Percentiles rank a stretch among this genome's conserved stretches.
These are phyloP conservation scores for Chitala chitala DNA, from an alignment of 2,113 vertebrate genomes.

Conservation along the genomic window DNA sequence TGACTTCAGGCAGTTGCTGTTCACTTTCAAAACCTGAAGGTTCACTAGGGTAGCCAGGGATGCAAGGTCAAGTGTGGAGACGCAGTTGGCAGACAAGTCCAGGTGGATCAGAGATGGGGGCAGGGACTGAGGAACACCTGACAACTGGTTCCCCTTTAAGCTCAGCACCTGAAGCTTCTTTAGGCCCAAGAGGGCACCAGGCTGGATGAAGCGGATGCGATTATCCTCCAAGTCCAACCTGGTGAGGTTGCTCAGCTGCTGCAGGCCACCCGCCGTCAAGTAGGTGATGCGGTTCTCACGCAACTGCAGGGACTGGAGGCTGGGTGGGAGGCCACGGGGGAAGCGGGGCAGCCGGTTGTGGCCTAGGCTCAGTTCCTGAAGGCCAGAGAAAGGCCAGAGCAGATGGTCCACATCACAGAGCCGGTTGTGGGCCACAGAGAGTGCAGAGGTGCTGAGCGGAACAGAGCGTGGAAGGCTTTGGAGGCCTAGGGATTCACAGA, in stretches of 20 bases:
- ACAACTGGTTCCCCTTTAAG: slow-evolving; percentile 60
- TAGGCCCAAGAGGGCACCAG: slow-evolving; percentile 53
- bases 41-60: slow-evolving; percentile 56
- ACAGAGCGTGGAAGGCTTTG: slow-evolving; percentile 54
- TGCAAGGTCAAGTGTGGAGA: slow-evolving; percentile 51
- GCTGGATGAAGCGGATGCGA: slow-evolving; percentile 60
- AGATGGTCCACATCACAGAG: slow-evolving; percentile 64
- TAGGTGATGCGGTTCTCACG: slow-evolving; percentile 67
- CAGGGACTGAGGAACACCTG: slow-evolving; percentile 50
- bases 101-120: slow-evolving; percentile 58
- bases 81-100: slow-evolving; percentile 64
- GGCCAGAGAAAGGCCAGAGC: slow-evolving; percentile 49
- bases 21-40: slow-evolving; percentile 63
- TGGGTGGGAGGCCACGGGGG: slow-evolving; percentile 63
- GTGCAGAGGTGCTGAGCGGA: slow-evolving; percentile 52
- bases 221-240: slow-evolving; percentile 63
- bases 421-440: slow-evolving; percentile 63
- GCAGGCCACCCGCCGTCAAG: slow-evolving; percentile 55
- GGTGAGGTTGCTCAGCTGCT: slow-evolving; percentile 61
- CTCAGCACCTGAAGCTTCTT: slow-evolving; percentile 51
- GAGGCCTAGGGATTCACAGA: slow-evolving; percentile 64
- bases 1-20: slow-evolving; percentile 63
- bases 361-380: slow-evolving; percentile 66
- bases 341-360: slow-evolving; percentile 61
- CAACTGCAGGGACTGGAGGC: slow-evolving; percentile 61